Evolutionary conservation across 2,113 vertebrate species (phyloP).

Genomic region (Saccopteryx bilineata): DNA sequence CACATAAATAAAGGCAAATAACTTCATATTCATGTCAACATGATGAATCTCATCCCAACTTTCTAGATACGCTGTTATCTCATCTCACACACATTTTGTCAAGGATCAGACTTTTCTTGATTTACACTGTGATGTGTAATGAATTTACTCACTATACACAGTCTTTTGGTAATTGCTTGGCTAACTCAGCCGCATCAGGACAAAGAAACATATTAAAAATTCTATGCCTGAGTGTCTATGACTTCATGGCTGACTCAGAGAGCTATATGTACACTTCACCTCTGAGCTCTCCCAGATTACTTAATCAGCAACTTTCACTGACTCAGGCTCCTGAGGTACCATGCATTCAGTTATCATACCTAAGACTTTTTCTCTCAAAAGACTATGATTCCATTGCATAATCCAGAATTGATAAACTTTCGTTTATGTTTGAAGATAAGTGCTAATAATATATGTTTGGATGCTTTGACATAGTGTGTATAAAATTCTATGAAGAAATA

Average conservation of each 20-base stretch:
- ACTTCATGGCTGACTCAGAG: not conserved
- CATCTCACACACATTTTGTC: not conserved
- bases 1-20: not conserved
- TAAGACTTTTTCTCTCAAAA: not conserved
- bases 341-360: not conserved
- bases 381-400: not conserved
- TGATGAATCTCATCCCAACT: not conserved
- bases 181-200: not conserved
- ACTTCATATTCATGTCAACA: not conserved
- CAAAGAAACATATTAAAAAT: slow-evolving; percentile 9
- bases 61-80: not conserved
- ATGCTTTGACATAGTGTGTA: not conserved
- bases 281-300: not conserved
- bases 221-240: not conserved
- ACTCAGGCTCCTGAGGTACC: not conserved
- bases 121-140: not conserved
- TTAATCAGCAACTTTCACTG: not conserved
- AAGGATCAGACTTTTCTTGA: not conserved
- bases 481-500: not conserved
- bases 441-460: not conserved
- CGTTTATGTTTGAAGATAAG: slow-evolving; percentile 6
- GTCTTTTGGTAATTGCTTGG: not conserved
- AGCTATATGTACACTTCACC: not conserved
- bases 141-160: not conserved
- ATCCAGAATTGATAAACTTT: not conserved